Conservation (phyloP, 2,797 vertebrate species). For the Bovichtus diacanthus region DNA sequence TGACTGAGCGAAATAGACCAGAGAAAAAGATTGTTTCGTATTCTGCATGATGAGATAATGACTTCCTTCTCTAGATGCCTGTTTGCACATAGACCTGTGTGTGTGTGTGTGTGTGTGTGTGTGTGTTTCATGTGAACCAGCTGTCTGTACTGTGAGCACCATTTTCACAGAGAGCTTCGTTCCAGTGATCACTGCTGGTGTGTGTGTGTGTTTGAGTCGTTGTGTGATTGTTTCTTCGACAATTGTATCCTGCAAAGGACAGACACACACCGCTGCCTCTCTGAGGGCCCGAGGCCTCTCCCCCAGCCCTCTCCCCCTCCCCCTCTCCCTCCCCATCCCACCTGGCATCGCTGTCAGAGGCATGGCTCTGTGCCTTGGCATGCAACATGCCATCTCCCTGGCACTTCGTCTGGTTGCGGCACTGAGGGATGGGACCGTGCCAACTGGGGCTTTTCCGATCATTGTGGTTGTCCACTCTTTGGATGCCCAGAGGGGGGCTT, state of each 20-base stretch:
- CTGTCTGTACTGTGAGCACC: constrained; percentile 25
- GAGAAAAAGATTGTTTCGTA: neutral
- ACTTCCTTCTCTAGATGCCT: neutral
- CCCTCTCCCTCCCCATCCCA: constrained; percentile 49
- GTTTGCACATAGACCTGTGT: constrained; percentile 7
- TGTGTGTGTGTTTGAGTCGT: constrained; percentile 20
- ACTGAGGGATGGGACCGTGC: constrained; percentile 49
- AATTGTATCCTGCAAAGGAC: constrained; percentile 53
- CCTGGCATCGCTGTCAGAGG: constrained; percentile 74
- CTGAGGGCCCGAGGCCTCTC: constrained; percentile 6
- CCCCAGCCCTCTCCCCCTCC: constrained; percentile 3
- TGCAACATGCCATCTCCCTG: constrained; percentile 59
- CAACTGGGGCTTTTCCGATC: constrained; percentile 81
- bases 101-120: neutral
- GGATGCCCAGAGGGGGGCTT: constrained; percentile 67
- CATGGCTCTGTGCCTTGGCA: constrained; percentile 78
- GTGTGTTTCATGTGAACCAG: constrained; percentile 13
- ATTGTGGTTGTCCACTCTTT: constrained; percentile 69
- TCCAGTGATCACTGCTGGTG: constrained; percentile 40
- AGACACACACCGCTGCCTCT: constrained; percentile 53
- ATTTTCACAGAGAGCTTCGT: constrained; percentile 38
- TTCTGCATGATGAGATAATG: neutral
- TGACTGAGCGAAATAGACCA: constrained; percentile 23
- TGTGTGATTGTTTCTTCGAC: constrained; percentile 49
- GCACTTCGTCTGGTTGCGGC: constrained; percentile 60